A percentile compares a stretch with the other conserved stretches of the same genome.
phyloP scores from a whole-genome alignment of 2,113 vertebrate genomes.

The Onychostruthus taczanowskii region DNA sequence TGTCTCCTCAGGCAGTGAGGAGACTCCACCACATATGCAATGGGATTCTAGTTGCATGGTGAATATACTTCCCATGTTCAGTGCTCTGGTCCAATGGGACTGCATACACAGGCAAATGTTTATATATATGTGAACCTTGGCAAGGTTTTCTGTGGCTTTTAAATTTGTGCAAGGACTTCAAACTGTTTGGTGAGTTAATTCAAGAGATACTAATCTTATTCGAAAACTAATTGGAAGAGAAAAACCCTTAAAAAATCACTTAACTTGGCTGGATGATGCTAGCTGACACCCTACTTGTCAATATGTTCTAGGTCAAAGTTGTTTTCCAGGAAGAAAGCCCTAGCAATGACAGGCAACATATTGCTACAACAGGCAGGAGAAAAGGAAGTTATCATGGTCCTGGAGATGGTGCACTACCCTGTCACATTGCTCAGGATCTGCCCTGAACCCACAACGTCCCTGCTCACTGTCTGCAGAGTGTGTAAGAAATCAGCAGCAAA shows the following conservation, averaged over 20 bases:
- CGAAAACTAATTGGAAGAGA: not conserved
- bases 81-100: not conserved
- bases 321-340: not conserved
- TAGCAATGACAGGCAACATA: not conserved
- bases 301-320: not conserved
- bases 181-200: not conserved
- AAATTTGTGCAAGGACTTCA: not conserved
- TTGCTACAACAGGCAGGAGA: not conserved
- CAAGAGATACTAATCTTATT: not conserved
- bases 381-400: not conserved
- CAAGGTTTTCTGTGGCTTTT: not conserved
- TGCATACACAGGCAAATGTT: not conserved
- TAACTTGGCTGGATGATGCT: not conserved
- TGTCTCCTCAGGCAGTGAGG: not conserved
- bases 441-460: not conserved
- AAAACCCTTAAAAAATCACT: not conserved
- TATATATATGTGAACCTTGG: not conserved
- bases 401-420: accelerated
- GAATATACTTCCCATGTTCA: not conserved
- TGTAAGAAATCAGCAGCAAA: not conserved
- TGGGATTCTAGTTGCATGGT: not conserved
- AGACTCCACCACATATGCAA: accelerated
- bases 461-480: not conserved
- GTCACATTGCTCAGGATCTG: not conserved
- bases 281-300: not conserved